Evolutionary conservation across 2,888 invertebrate species (phyloP).

Genomic region (Rhamnusium bicolor): DNA sequence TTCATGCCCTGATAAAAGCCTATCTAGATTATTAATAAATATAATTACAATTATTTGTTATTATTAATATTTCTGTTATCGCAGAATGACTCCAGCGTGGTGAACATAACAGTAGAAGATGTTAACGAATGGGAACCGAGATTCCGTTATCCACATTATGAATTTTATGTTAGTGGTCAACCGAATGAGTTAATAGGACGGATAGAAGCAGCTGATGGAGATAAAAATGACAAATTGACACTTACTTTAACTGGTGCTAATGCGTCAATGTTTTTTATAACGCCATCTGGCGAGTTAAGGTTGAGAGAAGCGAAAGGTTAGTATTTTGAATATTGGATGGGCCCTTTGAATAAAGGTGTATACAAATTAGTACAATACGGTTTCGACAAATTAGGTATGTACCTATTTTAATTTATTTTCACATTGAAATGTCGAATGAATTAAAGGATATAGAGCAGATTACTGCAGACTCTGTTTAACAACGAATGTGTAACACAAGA

Average conservation of each 20-base stretch:
- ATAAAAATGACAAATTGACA: constrained; percentile 82
- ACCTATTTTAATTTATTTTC: no score
- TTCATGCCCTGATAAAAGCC: neutral
- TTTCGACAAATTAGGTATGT: no score
- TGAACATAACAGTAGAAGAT: constrained; percentile 86
- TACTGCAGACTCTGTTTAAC: no score
- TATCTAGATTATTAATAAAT: neutral
- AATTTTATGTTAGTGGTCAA: constrained; percentile 77
- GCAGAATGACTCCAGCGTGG: constrained; percentile 88
- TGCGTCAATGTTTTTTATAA: constrained; percentile 75
- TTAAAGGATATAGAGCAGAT: no score
- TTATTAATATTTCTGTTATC: neutral
- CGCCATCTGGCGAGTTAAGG: constrained; percentile 79
- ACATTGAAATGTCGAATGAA: no score
- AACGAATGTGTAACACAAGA: no score
- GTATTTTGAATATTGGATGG: neutral
- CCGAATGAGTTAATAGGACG: constrained; percentile 73
- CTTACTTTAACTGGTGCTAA: constrained; percentile 75
- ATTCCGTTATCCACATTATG: constrained; percentile 90
- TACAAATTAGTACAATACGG: no score
- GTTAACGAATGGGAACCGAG: constrained; percentile 96
- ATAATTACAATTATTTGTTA: neutral
- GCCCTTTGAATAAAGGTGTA: no score
- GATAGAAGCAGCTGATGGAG: constrained; percentile 91
- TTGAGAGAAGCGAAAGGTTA: constrained; percentile 68